These are phyloP conservation scores for Dinomys branickii DNA, from an alignment of 2,113 vertebrate genomes.

Conservation along the genomic window DNA sequence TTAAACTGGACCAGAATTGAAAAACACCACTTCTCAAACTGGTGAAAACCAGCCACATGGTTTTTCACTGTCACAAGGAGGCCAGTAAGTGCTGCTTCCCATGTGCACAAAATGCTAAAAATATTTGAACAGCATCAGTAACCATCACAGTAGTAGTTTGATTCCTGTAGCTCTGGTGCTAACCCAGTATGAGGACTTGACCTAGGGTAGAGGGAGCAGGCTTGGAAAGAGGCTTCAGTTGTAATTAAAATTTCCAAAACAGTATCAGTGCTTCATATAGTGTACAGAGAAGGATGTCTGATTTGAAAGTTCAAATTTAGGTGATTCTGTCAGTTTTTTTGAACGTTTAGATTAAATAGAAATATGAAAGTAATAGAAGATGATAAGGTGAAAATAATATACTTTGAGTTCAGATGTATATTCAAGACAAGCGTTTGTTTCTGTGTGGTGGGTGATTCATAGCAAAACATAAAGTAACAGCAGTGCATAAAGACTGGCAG, in stretches of 20 bases:
- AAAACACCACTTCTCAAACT: neutral
- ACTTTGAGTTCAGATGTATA: neutral
- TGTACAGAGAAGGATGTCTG: neutral
- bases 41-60: neutral
- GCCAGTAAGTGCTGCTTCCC: too few relatives aligned
- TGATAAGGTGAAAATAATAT: neutral
- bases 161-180: accelerated
- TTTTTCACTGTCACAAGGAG: neutral
- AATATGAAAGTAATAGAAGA: neutral
- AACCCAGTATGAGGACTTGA: neutral
- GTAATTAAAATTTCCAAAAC: neutral
- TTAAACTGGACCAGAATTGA: neutral
- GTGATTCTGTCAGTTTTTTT: neutral
- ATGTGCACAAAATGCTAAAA: neutral
- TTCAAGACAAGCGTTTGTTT: neutral
- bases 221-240: neutral
- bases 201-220: too few relatives aligned
- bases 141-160: neutral
- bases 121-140: too few relatives aligned
- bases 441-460: neutral
- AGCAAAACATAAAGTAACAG: neutral
- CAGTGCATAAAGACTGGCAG: neutral
- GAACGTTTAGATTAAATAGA: neutral
- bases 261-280: neutral
- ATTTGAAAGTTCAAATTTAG: neutral